Base-by-base conservation (phyloP, 2,797 vertebrate species). In the Mallotus villosus region DNA sequence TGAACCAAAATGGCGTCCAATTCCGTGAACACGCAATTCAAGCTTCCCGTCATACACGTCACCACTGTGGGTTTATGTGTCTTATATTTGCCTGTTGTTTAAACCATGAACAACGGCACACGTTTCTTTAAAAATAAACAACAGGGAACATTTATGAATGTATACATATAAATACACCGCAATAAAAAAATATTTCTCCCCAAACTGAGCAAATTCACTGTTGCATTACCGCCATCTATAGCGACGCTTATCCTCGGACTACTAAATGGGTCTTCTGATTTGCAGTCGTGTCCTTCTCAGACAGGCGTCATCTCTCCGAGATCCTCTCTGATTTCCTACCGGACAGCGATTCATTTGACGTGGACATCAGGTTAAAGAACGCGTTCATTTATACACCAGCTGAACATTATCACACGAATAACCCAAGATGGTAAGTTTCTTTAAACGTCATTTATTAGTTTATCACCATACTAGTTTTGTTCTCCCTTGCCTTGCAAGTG, bases 241-340 rank as follows among this genome's bases (percentile, higher is more conserved):
- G 7, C 72, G 90, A 91, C 92, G 93, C 92, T 37, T 46, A 22
- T 53, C 0, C 0, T 55, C 4, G 77, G 84, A 27, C 74, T 0
- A 57, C 81, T 77, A 2, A 0, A 0, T 17, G 55, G 92, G 91
- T 87, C 93, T 83, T 92, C 34, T 59, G 41, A 68, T 85, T 75
- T 81, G 91, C 86, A 85, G 90, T 94, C 93, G 93, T 94, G 93
- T 93, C 93, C 89, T 92, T 94, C 89, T 89, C 80, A 87, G 86
- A 78, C 67, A 11, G 59, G 70, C 92, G 92, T 94, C 90, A 93
- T 88, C 91, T 68, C 72, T 85, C 63, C 61, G 70, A 16, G 65
- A 19, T 78, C 84, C 82, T 79, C 84, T 80, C 84, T 71, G 27
- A 76, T 71, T 74, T 73, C 25, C 19, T 24, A 27, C 14, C 24